phyloP scores from a whole-genome alignment of 1,140 invertebrate species.

The Drosophila repleta region DNA sequence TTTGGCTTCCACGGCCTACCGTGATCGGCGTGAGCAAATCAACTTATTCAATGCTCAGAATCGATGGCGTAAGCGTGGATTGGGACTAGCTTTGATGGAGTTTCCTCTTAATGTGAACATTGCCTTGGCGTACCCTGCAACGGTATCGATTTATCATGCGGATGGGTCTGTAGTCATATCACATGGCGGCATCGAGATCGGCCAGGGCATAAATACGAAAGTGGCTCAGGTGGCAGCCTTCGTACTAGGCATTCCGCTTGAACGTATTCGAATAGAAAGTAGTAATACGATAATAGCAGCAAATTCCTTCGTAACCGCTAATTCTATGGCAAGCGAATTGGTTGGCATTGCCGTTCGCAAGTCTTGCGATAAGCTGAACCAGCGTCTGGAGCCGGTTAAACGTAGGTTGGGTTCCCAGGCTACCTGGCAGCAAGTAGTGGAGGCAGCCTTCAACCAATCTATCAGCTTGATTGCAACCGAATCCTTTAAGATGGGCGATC shows the following conservation, averaged over 20 bases:
- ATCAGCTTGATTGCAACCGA: conserved; percentile 88
- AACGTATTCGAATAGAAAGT: conserved; percentile 88
- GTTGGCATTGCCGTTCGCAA: conserved; percentile 88
- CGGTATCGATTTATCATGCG: conserved; percentile 87
- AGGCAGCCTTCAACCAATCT: conserved; percentile 85
- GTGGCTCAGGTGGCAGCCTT: conserved; percentile 91
- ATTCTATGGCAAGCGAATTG: conserved; percentile 89
- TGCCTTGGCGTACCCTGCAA: conserved; percentile 84
- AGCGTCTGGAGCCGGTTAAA: conserved; percentile 87
- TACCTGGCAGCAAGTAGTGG: conserved; percentile 87
- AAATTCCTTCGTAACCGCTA: conserved; percentile 88
- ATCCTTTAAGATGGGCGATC: conserved; percentile 83
- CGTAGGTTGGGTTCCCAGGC: conserved; percentile 85
- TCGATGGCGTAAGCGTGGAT: conserved; percentile 89
- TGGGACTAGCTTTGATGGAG: conserved; percentile 86
- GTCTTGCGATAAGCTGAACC: conserved; percentile 87
- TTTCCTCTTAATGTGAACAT: conserved; percentile 85
- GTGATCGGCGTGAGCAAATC: conserved; percentile 84
- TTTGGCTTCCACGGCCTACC: conserved; percentile 84
- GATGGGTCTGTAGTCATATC: conserved; percentile 88
- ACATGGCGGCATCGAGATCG: conserved; percentile 89
- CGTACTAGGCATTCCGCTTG: conserved; percentile 89
- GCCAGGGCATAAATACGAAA: conserved; percentile 89
- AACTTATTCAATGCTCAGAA: conserved; percentile 87
- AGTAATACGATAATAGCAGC: conserved; percentile 87